phyloP scores from a whole-genome alignment of 2,888 invertebrate genomes.

The Drosophila tanythrix region DNA sequence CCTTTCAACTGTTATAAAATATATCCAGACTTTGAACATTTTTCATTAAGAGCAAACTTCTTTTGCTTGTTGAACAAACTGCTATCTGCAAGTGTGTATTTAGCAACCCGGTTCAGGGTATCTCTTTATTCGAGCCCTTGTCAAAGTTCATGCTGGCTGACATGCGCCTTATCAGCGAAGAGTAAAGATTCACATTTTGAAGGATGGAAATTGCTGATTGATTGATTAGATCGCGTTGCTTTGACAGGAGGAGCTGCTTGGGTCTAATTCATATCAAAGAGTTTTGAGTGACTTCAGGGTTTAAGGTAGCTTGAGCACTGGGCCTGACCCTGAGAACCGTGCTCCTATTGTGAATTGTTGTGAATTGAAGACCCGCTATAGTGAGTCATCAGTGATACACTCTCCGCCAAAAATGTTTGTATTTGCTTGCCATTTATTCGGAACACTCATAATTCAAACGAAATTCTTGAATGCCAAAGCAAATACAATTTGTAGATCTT shows the following conservation, averaged over 20 bases:
- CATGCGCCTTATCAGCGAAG: background rate
- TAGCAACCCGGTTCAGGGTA: background rate
- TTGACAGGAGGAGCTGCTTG: background rate
- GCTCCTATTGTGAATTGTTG: background rate
- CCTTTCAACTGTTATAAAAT: background rate
- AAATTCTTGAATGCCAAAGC: constrained; percentile 38
- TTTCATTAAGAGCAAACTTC: background rate
- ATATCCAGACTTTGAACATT: background rate
- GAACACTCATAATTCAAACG: constrained; percentile 32
- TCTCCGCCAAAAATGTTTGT: background rate
- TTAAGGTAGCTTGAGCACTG: background rate
- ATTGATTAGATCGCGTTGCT: background rate
- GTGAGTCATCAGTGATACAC: background rate
- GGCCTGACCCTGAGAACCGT: background rate
- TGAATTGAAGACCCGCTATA: background rate
- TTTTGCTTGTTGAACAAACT: background rate
- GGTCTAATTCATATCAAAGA: background rate
- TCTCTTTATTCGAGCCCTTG: background rate
- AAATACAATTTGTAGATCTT: constrained; percentile 14
- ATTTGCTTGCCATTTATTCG: background rate
- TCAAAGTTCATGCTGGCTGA: background rate
- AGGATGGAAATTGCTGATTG: background rate
- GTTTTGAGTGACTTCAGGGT: background rate
- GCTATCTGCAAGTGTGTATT: background rate
- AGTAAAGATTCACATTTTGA: background rate